Conservation (phyloP, 2,888 invertebrate species). For the Cantharis lateralis region DNA sequence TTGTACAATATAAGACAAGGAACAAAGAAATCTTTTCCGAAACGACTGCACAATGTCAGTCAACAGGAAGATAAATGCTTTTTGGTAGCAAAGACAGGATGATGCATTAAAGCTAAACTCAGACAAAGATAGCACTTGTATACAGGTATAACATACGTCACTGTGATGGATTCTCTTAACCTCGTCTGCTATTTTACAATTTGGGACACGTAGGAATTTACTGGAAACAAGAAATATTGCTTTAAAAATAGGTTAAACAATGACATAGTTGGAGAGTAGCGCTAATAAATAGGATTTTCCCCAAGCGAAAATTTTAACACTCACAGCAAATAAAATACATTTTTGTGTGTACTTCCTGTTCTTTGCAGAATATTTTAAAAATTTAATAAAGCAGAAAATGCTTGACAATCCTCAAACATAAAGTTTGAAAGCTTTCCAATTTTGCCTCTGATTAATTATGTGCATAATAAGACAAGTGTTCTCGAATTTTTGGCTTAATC, state of each 20-base stretch:
- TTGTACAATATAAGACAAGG: conserved; percentile 21
- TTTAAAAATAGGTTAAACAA: conserved; percentile 23
- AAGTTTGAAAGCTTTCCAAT: conserved; percentile 15
- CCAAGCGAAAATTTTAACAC: conserved; percentile 4
- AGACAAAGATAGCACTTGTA: conserved; percentile 35
- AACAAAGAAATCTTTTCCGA: conserved; percentile 30
- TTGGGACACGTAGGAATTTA: conserved; percentile 26
- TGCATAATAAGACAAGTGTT: conserved; percentile 8
- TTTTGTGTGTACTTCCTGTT: not conserved
- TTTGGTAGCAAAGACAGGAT: conserved; percentile 36
- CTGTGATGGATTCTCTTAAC: conserved; percentile 40
- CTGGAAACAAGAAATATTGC: conserved; percentile 25
- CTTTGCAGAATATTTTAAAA: not conserved
- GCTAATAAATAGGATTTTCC: conserved; percentile 14
- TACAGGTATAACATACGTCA: conserved; percentile 46
- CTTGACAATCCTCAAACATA: not conserved
- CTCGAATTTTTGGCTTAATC: conserved; percentile 15
- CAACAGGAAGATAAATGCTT: conserved; percentile 43
- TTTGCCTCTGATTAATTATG: conserved; percentile 18
- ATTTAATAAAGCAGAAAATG: not conserved
- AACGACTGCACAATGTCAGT: conserved; percentile 38
- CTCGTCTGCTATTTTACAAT: conserved; percentile 29
- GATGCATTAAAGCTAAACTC: conserved; percentile 34
- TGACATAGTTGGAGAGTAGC: conserved; percentile 6
- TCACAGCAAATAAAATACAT: not conserved